Base-by-base conservation (phyloP, 2,797 vertebrate species). In the Notolabrus celidotus region DNA sequence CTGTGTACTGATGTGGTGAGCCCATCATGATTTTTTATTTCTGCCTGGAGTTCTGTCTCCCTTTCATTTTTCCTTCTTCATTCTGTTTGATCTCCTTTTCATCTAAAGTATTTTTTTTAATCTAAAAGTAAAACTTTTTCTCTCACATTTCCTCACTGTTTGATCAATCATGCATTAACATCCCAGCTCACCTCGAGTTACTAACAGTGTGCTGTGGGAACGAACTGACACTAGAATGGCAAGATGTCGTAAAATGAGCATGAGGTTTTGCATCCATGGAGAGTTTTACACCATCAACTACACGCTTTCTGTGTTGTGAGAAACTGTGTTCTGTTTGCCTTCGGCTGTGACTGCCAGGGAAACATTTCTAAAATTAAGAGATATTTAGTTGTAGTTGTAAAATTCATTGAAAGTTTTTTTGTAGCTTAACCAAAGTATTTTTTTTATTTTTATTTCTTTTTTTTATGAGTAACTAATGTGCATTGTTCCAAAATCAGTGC, bases 1-100 rank as follows among this genome's bases (percentile, higher is more conserved):
- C 97, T 99, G 91, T 92, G 96, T 95, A 96, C 96, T 71, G 98
- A 99, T 88, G 94, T 99, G 98, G 98, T 99, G 97, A 99, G 98
- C 96, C 82, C 67, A 61, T 85, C 86, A 85, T 87, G 72, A 83
- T 89, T 90, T 93, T n/a, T 93, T 85, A 84, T 92, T 95, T 95
- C 77, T 78, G 92, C 85, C 88, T 92, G 80, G 68, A 54, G 82
- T 92, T 60, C 45, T 77, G 27, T 51, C 17, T 59, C 49, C 22
- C 6, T 27, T 23, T 77, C 22, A 6, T 73, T 53, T 79, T 49
- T 71, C 22, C 64, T 20, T 47, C 64, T 58, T 62, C 25, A 9
- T 29, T 46, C 22, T 60, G 29, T 67, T 43, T 19, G n/a, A 19
- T 80, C 53, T 59, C 29, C 25, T 36, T 45, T n/a, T 65, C 14